phyloP scores from a whole-genome alignment of 2,888 invertebrate species.

The Gasteruption jaculator region DNA sequence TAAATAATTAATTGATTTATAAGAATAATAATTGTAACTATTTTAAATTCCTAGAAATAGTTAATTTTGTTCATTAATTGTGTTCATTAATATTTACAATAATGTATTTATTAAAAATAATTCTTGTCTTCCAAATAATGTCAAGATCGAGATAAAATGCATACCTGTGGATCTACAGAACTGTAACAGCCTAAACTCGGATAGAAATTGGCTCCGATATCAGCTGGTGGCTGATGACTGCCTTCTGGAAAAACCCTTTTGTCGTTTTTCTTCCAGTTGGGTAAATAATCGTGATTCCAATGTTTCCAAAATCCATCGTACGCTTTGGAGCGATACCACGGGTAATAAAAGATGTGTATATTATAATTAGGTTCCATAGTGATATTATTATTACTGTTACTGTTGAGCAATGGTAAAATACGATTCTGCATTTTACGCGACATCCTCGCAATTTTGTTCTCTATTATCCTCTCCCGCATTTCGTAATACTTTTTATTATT shows the following conservation, averaged over 20 bases:
- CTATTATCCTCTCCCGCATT: slow-evolving; percentile 31
- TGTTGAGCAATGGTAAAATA: slow-evolving; percentile 31
- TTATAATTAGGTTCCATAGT: slow-evolving; percentile 39
- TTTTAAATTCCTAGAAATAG: neutral
- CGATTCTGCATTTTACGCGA: slow-evolving; percentile 37
- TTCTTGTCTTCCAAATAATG: neutral
- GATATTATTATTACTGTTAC: no score
- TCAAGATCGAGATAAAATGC: slow-evolving; percentile 13
- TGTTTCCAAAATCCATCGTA: slow-evolving; percentile 42
- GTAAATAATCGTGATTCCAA: slow-evolving; percentile 45
- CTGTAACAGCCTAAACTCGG: slow-evolving; percentile 57
- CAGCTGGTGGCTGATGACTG: slow-evolving; percentile 55
- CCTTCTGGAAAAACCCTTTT: slow-evolving; percentile 52
- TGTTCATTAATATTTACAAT: slow-evolving; percentile 3
- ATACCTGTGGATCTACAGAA: slow-evolving; percentile 49
- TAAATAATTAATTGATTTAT: slow-evolving; percentile 4
- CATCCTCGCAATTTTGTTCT: slow-evolving; percentile 37
- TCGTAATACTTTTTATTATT: slow-evolving; percentile 34
- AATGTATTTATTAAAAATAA: slow-evolving; percentile 1
- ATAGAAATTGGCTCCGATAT: slow-evolving; percentile 57
- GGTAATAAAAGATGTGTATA: slow-evolving; percentile 45
- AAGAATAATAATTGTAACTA: neutral
- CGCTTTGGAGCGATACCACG: slow-evolving; percentile 43
- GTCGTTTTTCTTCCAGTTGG: slow-evolving; percentile 48
- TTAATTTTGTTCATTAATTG: neutral